Evolutionary conservation across 1,140 invertebrate genomes (phyloP).

Genomic region (Drosophila obscura): DNA sequence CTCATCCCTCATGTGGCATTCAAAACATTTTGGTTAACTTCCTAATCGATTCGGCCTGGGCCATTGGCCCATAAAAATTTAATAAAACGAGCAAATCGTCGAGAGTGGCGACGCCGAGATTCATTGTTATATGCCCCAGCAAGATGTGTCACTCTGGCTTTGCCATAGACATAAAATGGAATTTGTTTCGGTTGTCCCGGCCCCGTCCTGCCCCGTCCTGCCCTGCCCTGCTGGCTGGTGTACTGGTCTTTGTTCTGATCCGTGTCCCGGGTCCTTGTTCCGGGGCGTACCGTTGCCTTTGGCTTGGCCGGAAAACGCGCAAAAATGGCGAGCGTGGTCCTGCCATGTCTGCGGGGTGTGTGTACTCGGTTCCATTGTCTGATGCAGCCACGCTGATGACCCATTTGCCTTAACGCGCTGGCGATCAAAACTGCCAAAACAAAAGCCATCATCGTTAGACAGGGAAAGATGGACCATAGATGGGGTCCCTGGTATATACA

Average conservation of each 20-base stretch:
- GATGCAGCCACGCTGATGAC: conserved; percentile 66
- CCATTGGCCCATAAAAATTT: conserved; percentile 26
- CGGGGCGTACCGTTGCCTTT: neutral
- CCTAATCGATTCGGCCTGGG: conserved; percentile 35
- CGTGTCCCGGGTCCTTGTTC: conserved; percentile 2
- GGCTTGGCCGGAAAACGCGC: conserved; percentile 51
- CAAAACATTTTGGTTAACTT: conserved; percentile 7
- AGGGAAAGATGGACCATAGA: conserved; percentile 15
- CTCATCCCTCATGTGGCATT: neutral
- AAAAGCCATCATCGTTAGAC: conserved; percentile 80
- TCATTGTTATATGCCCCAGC: conserved; percentile 43
- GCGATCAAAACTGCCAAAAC: conserved; percentile 79
- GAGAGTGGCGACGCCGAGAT: conserved; percentile 8
- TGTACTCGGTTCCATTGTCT: conserved; percentile 45
- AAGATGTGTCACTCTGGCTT: conserved; percentile 57
- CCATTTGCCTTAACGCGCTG: conserved; percentile 77
- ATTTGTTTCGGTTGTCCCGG: conserved; percentile 31
- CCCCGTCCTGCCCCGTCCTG: neutral
- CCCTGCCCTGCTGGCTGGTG: neutral
- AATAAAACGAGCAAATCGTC: conserved; percentile 20
- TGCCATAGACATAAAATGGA: conserved; percentile 27
- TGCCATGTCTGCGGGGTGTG: conserved; percentile 9
- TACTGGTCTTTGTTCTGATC: conserved; percentile 19
- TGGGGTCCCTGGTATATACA: neutral
- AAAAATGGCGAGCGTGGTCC: conserved; percentile 61